Base-by-base conservation (phyloP, 2,888 invertebrate genomes). In the Ectobius pallidus region DNA sequence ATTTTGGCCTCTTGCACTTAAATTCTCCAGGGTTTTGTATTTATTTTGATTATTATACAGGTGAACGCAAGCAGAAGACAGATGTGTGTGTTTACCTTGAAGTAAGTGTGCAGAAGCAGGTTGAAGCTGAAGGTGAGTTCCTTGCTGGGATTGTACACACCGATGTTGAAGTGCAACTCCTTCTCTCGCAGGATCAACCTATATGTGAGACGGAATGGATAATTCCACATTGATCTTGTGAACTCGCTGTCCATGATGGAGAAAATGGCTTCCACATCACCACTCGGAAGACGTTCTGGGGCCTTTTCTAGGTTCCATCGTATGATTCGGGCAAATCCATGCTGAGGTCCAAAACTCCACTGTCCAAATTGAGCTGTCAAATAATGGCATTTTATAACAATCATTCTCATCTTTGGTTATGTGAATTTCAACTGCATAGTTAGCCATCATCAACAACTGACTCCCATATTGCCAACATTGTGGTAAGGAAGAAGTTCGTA, bases 341-440 rank as follows among this genome's bases (percentile, higher is more conserved):
- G 97, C 81, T 96, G 96, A 3, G 97, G 97, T 4, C 97, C 97
- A 85, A 92, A 93, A 76, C 92, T 90, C 97, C 97, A 97, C 78
- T 94, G 91, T 72, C 97, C 97, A 85, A 97, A 97, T 87, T 96
- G 95, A 79, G 97, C 97, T 97, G 85, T 34, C 11, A 34, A 34
- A 34, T 34, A 7, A 34, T 34, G 6, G 34, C 6, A 34, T 11
- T 34, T 34, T 34, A n/a, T n/a, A n/a, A n/a, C n/a, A n/a, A n/a
- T n/a, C n/a, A n/a, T n/a, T n/a, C 34, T 34, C 34, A 34, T 34
- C 11, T 11, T 34, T 34, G 11, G n/a, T n/a, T n/a, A n/a, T n/a
- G n/a, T n/a, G n/a, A n/a, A n/a, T n/a, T n/a, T n/a, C n/a, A n/a
- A n/a, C n/a, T n/a, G n/a, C n/a, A n/a, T n/a, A n/a, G n/a, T n/a